phyloP scores from a whole-genome alignment of 1,140 invertebrate species.

The Parasteatoda tepidariorum region DNA sequence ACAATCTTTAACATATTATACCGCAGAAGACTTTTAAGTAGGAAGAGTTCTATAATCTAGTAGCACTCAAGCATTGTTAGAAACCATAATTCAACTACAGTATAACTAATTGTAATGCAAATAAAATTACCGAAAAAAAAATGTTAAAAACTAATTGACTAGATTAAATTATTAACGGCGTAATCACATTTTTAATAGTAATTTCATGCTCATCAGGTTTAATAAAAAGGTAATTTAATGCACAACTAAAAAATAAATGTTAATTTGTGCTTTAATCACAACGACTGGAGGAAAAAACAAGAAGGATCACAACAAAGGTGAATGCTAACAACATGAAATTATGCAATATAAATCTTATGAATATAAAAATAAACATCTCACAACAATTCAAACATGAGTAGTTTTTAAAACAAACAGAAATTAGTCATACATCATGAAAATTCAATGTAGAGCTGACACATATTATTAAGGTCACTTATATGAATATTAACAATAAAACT shows the following conservation, averaged over 20 bases:
- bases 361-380: conserved; percentile 22
- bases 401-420: not conserved
- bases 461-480: conserved; percentile 4
- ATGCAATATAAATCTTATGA: not conserved
- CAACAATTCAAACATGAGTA: not conserved
- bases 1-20: not conserved
- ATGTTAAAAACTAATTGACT: not conserved
- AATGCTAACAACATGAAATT: not conserved
- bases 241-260: not conserved
- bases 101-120: not conserved
- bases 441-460: not conserved
- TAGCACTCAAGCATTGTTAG: too few species aligned
- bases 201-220: not conserved
- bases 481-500: not conserved
- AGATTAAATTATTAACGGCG: not conserved
- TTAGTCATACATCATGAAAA: not conserved
- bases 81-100: too few species aligned
- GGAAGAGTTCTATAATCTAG: too few species aligned
- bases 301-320: too few species aligned
- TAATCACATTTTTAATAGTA: not conserved
- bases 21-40: too few species aligned
- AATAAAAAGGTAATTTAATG: not conserved
- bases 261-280: not conserved
- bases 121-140: not conserved
- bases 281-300: not conserved